Base-by-base conservation (phyloP, 2,113 vertebrate species). In the Oncorhynchus clarkii region DNA sequence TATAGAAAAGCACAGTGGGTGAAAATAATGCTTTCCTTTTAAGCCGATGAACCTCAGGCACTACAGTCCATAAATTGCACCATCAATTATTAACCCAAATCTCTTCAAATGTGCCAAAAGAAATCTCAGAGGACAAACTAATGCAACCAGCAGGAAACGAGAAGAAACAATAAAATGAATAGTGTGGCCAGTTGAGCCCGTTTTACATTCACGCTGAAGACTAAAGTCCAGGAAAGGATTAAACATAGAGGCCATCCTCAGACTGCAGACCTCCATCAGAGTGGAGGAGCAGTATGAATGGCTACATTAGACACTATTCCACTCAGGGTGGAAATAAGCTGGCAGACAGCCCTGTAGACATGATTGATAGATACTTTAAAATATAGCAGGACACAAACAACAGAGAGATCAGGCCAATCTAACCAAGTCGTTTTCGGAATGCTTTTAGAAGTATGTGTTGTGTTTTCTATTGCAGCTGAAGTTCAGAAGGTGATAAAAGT, bases 11-110 rank as follows among this genome's bases (percentile, higher is more conserved):
- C 74, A 83, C 77, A 77, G 73, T 80, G 51, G 51, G 74, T 75
- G 80, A 89, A 76, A 88, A 45, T 45, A 45, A 81, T 81, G 85
- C 82, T 85, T 88, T 86, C 76, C 87, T 88, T 91, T 90, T 90
- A 91, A 92, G 89, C 90, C 89, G 86, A 86, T 81, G 85, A 89
- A 89, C 88, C 88, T 84, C 79, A 27, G 90, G 85, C 89, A 86
- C 85, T 85, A 22, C 75, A 89, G 84, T 90, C 88, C 90, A 90
- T 92, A 92, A 90, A 91, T 91, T 66, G 83, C 81, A 78, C 80
- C 89, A 92, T 92, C 85, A 91, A 92, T 92, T 92, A 92, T 92
- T 92, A 85, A 92, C 79, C 86, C 81, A 90, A 90, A 91, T 90
- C 88, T 89, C 84, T 88, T 90, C 88, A 91, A 92, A 92, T 90